Conservation (phyloP, 2,113 vertebrate species). For the Nycticryphes semicollaris region DNA sequence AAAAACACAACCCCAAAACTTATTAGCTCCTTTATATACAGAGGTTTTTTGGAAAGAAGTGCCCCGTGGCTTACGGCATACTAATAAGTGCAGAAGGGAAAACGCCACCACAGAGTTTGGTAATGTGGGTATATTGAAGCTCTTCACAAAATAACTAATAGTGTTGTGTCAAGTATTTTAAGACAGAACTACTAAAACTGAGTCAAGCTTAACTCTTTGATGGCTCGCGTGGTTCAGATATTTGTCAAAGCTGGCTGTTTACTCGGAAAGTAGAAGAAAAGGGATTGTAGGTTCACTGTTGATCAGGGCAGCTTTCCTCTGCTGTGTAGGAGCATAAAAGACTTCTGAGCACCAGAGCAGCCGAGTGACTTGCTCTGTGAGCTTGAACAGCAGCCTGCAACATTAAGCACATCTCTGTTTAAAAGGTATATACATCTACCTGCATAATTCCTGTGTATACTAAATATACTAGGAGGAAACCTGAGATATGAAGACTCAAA, state of each 20-base stretch:
- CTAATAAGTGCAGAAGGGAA: not conserved
- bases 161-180: not conserved
- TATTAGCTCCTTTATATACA: not conserved
- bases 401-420: not conserved
- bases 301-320: not conserved
- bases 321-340: not conserved
- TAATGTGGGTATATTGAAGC: not conserved
- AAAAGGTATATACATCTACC: not conserved
- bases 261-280: not conserved
- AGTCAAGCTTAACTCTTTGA: not conserved
- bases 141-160: not conserved
- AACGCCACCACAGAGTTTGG: not conserved
- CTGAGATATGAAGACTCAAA: not conserved
- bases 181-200: not conserved
- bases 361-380: not conserved
- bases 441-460: not conserved
- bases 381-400: not conserved
- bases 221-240: not conserved
- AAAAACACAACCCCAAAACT: not conserved
- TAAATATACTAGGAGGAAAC: not conserved
- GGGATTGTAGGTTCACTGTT: not conserved
- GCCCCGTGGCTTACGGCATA: not conserved
- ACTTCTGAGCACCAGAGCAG: not conserved
- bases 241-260: not conserved
- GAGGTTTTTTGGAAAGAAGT: not conserved